Conservation (phyloP, 1,140 invertebrate genomes). For the Drosophila albomicans region DNA sequence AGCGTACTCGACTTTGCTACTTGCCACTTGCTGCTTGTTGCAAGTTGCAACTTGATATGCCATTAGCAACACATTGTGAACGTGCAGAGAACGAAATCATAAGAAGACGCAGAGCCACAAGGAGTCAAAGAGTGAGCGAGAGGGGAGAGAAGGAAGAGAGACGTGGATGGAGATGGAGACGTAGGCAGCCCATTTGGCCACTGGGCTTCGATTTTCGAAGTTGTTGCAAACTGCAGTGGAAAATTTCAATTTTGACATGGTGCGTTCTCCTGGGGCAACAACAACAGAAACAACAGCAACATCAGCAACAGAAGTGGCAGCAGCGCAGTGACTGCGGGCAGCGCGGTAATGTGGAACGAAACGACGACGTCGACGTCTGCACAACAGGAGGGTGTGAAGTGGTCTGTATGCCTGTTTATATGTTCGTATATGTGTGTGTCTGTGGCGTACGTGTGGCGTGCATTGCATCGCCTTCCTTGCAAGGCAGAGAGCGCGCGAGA, state of each 20-base stretch:
- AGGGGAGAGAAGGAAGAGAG: background rate
- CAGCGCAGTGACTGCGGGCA: conserved; percentile 38
- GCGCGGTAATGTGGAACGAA: conserved; percentile 60
- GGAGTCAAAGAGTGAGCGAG: background rate
- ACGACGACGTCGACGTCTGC: conserved; percentile 16
- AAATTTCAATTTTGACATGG: conserved; percentile 75
- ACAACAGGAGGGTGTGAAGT: conserved; percentile 53
- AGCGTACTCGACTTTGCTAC: conserved; percentile 18
- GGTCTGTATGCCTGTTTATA: conserved; percentile 7
- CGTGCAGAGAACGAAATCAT: conserved; percentile 3
- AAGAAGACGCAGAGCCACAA: background rate
- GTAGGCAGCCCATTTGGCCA: conserved; percentile 46
- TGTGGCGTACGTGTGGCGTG: conserved; percentile 11
- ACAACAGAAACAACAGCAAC: conserved; percentile 32
- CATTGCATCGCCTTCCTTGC: conserved; percentile 37
- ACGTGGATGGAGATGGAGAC: background rate
- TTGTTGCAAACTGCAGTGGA: conserved; percentile 68
- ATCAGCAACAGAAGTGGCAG: conserved; percentile 25
- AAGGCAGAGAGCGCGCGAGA: conserved; percentile 4
- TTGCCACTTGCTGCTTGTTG: conserved; percentile 26
- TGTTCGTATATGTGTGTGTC: conserved; percentile 2
- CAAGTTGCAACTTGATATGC: conserved; percentile 54
- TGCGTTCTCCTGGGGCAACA: conserved; percentile 58
- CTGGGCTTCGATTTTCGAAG: conserved; percentile 63
- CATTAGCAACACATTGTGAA: conserved; percentile 50